Conservation (phyloP, 2,113 vertebrate genomes). For the Progne subis region DNA sequence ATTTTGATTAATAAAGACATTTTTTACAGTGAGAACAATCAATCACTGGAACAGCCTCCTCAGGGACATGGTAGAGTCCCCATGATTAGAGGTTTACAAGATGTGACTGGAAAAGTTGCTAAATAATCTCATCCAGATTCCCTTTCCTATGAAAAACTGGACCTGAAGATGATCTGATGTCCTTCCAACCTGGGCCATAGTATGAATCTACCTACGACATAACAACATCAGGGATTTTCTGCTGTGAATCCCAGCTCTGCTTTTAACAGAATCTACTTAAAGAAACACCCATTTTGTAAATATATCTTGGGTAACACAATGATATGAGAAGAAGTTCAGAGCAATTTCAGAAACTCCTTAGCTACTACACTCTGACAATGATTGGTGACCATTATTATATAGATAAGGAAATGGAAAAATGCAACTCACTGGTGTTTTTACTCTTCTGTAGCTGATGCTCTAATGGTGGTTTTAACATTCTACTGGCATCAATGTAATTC, state of each 20-base stretch:
- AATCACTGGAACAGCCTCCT: background rate
- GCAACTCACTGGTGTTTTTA: conserved; percentile 68
- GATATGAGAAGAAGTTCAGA: background rate
- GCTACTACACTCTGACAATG: background rate
- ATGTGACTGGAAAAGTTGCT: background rate
- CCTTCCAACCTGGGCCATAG: background rate
- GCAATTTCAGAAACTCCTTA: background rate
- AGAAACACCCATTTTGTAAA: background rate
- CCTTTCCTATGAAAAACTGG: background rate
- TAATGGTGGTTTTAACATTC: conserved; percentile 73
- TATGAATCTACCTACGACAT: background rate
- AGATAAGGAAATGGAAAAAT: background rate
- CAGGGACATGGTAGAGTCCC: background rate
- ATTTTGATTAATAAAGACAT: background rate
- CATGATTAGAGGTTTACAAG: background rate
- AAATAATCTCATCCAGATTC: background rate
- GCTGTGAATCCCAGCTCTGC: background rate
- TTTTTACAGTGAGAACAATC: background rate
- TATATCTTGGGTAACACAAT: background rate
- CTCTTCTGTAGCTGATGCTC: conserved; percentile 68
- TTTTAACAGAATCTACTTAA: background rate
- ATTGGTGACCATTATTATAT: background rate
- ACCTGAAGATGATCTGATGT: background rate
- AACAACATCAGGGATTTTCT: background rate
- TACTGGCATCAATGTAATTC: conserved; percentile 73